Conservation (phyloP, 2,797 vertebrate species). For the Etheostoma perlongum region DNA sequence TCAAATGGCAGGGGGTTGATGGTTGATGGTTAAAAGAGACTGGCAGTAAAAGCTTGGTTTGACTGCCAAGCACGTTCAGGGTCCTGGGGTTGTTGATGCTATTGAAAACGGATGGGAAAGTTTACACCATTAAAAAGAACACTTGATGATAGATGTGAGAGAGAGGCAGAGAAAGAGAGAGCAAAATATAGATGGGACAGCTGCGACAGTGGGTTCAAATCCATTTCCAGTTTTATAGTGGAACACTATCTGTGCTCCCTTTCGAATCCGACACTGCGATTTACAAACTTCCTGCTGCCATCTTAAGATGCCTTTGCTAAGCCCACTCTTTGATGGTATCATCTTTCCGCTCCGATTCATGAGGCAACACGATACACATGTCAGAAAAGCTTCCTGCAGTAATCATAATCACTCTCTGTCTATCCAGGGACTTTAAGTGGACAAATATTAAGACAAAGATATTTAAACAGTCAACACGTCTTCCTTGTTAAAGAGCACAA, state of each 20-base stretch:
- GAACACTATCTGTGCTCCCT: conserved; percentile 76
- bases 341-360: conserved; percentile 74
- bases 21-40: conserved; percentile 73
- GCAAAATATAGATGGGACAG: conserved; percentile 76
- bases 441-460: conserved; percentile 70
- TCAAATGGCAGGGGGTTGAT: conserved; percentile 62
- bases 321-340: conserved; percentile 77
- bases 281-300: conserved; percentile 82
- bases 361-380: conserved; percentile 74
- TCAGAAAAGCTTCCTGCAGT: conserved; percentile 61
- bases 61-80: conserved; percentile 81
- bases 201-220: conserved; percentile 72
- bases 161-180: conserved; percentile 49
- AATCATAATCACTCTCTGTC: conserved; percentile 62
- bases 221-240: conserved; percentile 81
- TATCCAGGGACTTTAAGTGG: conserved; percentile 60
- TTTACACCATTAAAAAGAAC: conserved; percentile 77
- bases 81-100: conserved; percentile 76
- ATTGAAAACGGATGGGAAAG: conserved; percentile 82
- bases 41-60: conserved; percentile 78
- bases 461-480: conserved; percentile 73
- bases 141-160: conserved; percentile 73
- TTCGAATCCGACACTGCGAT: conserved; percentile 71
- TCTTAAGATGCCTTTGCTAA: conserved; percentile 78
- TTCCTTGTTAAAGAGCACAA: conserved; percentile 73